Evolutionary conservation across 2,888 invertebrate genomes (phyloP).

Genomic region (Drosophila quinaria): DNA sequence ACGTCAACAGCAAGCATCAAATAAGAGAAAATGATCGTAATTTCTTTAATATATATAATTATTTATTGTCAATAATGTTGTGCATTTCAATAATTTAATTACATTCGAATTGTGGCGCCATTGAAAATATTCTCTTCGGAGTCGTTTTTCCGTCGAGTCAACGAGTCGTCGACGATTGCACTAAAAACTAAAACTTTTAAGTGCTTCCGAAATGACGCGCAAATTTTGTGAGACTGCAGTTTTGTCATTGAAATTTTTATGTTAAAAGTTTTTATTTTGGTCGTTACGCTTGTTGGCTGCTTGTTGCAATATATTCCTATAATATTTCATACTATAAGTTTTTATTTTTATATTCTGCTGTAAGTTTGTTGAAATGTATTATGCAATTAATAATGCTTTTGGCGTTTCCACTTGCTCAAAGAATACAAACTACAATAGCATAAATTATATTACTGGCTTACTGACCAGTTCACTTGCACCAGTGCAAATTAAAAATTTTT

Average conservation of each 20-base stretch:
- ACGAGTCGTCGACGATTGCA: conserved; percentile 22
- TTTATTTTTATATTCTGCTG: background rate
- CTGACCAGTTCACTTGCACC: background rate
- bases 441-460: background rate
- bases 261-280: conserved; percentile 55
- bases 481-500: background rate
- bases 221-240: conserved; percentile 64
- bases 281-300: conserved; percentile 50
- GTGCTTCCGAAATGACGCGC: conserved; percentile 67
- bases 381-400: background rate
- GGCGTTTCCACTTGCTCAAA: background rate
- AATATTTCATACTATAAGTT: conserved; percentile 29
- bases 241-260: conserved; percentile 66
- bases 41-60: conserved; percentile 3
- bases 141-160: background rate
- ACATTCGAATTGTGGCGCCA: conserved; percentile 42
- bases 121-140: conserved; percentile 21
- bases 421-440: background rate
- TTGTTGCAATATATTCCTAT: conserved; percentile 18
- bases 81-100: conserved; percentile 31
- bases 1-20: too few relatives aligned
- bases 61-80: background rate
- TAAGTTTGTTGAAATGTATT: background rate
- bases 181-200: conserved; percentile 59
- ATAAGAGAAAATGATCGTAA: background rate